These are phyloP conservation scores for Listronotus oregonensis DNA, from an alignment of 1,140 invertebrate species.

Conservation along the genomic window DNA sequence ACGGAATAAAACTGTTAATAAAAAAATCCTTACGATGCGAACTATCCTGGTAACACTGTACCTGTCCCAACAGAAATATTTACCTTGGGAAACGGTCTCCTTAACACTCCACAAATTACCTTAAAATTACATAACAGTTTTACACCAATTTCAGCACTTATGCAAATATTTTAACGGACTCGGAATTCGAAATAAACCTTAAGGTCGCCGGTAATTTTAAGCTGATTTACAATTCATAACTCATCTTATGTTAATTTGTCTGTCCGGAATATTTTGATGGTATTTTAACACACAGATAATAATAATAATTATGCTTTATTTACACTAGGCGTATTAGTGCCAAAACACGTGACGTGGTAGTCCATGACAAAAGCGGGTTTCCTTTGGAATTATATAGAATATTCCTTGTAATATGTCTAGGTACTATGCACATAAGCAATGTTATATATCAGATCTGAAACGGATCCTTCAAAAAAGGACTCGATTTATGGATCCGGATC, in stretches of 20 bases:
- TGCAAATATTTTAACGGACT: slow-evolving; percentile 30
- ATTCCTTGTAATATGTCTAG: too few relatives aligned
- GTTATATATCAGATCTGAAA: too few relatives aligned
- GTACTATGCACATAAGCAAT: too few relatives aligned
- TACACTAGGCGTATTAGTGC: slow-evolving; percentile 23
- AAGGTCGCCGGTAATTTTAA: slow-evolving; percentile 23
- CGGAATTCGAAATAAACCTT: slow-evolving; percentile 28
- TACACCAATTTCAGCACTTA: slow-evolving; percentile 26
- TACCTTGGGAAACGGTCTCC: too few relatives aligned
- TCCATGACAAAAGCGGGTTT: not conserved
- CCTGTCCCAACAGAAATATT: too few relatives aligned
- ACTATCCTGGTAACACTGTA: too few relatives aligned
- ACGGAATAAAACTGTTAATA: too few relatives aligned
- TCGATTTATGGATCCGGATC: too few relatives aligned
- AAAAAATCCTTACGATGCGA: too few relatives aligned
- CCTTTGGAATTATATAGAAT: too few relatives aligned
- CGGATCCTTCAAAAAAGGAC: too few relatives aligned
- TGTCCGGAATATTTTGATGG: slow-evolving; percentile 27
- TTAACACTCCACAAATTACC: too few relatives aligned
- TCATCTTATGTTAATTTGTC: slow-evolving; percentile 30
- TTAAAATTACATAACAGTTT: slow-evolving; percentile 29
- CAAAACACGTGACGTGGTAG: slow-evolving; percentile 16
- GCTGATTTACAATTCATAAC: slow-evolving; percentile 35
- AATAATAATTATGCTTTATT: slow-evolving; percentile 33
- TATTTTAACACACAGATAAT: slow-evolving; percentile 30